Evolutionary conservation across 1,140 invertebrate species (phyloP).

Genomic region (Drosophila sulfurigaster): DNA sequence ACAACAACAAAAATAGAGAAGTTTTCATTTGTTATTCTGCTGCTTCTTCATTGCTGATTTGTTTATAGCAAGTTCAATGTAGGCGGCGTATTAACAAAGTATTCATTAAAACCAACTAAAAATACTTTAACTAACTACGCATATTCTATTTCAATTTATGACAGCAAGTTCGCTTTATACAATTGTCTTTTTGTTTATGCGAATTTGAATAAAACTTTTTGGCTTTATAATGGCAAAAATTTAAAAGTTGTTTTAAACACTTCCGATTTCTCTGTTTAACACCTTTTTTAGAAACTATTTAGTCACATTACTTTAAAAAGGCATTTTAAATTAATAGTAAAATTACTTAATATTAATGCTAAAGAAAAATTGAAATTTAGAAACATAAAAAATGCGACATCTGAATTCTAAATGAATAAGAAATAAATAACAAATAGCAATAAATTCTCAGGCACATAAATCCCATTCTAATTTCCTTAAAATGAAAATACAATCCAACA

Average conservation of each 20-base stretch:
- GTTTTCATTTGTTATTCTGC: constrained; percentile 38
- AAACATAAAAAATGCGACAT: too few species aligned
- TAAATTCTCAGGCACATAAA: too few species aligned
- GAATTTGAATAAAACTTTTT: constrained; percentile 2
- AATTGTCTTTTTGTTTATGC: constrained; percentile 57
- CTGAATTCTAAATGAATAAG: too few species aligned
- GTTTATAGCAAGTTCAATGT: constrained; percentile 59
- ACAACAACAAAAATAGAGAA: constrained; percentile 47
- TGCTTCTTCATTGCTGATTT: constrained; percentile 23
- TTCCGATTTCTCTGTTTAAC: not conserved
- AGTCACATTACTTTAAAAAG: too few species aligned
- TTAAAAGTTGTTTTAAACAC: constrained; percentile 25
- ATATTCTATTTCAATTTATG: constrained; percentile 26
- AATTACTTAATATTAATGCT: too few species aligned
- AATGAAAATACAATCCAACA: too few species aligned
- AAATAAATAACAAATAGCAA: too few species aligned
- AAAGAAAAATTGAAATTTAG: too few species aligned
- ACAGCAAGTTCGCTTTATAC: constrained; percentile 15
- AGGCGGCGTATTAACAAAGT: constrained; percentile 55
- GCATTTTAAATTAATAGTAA: too few species aligned
- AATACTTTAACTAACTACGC: constrained; percentile 24
- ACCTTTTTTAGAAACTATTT: too few species aligned
- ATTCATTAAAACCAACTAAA: constrained; percentile 55
- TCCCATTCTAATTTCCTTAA: too few species aligned
- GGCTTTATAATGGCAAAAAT: not conserved